Conservation (phyloP, 2,888 invertebrate species). For the Punctoribates punctum region DNA sequence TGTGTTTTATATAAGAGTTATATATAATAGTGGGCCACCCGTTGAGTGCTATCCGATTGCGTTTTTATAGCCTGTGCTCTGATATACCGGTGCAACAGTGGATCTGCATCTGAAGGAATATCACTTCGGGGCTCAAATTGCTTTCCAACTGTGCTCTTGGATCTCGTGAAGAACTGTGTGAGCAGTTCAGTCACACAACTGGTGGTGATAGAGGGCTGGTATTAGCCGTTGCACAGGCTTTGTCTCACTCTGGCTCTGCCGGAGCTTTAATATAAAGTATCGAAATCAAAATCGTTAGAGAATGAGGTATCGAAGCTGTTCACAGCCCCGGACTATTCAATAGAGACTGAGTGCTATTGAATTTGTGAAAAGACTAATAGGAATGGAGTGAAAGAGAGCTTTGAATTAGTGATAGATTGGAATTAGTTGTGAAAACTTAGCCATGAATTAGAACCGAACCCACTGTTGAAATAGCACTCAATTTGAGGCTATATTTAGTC, state of each 20-base stretch:
- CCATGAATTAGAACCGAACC: not conserved
- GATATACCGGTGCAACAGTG: no score
- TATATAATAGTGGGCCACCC: not conserved
- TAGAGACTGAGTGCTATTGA: not conserved
- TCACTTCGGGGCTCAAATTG: constrained; percentile 4
- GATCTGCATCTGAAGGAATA: not conserved
- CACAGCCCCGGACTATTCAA: not conserved
- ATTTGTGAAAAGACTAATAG: not conserved
- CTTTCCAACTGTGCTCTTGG: constrained; percentile 1
- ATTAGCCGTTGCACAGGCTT: no score
- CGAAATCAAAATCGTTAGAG: constrained; percentile 9
- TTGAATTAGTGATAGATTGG: constrained; percentile 6
- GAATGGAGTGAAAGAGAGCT: not conserved
- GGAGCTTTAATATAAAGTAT: no score
- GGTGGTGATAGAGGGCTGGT: no score
- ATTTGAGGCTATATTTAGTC: no score
- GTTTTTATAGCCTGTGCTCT: no score
- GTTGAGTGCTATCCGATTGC: constrained; percentile 25
- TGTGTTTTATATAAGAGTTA: not conserved
- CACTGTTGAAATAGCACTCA: no score
- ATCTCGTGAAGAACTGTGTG: constrained; percentile 10
- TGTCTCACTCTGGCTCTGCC: no score
- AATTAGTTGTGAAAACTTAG: not conserved
- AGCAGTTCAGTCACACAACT: constrained; percentile 17
- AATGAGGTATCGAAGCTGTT: not conserved